Percentiles rank a stretch among this genome's conserved stretches.
Evolutionary conservation across 2,113 vertebrate species (phyloP).

Genomic region (Bubo bubo): DNA sequence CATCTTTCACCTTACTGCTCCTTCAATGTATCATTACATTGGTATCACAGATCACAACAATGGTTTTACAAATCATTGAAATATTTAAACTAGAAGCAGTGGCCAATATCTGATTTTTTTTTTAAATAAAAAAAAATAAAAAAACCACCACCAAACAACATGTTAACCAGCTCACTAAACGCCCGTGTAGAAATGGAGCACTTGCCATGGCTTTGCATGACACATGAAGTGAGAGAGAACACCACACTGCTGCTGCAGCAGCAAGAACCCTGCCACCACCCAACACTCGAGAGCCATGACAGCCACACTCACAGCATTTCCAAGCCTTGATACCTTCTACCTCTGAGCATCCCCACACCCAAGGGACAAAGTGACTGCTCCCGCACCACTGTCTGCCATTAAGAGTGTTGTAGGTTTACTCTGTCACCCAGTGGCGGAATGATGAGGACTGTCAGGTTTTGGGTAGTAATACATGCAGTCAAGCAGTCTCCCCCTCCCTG

Average conservation of each 20-base stretch:
- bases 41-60: neutral
- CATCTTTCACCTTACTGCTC: neutral
- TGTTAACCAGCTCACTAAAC: neutral
- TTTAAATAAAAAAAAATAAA: neutral
- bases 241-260: too few relatives aligned
- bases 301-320: rapidly evolving
- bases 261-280: rapidly evolving
- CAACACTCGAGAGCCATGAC: neutral
- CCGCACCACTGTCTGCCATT: neutral
- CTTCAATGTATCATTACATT: rapidly evolving
- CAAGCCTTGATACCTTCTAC: neutral
- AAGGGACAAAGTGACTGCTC: neutral
- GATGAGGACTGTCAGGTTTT: neutral
- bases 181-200: neutral
- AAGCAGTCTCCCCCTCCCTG: neutral
- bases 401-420: neutral
- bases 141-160: neutral
- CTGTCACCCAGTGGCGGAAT: too few relatives aligned
- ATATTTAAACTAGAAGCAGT: neutral
- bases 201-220: neutral
- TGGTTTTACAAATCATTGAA: neutral
- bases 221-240: rapidly evolving
- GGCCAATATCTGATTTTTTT: neutral
- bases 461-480: neutral
- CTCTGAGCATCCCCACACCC: neutral